phyloP scores from a whole-genome alignment of 1,140 invertebrate genomes.

The Drosophila mayri region DNA sequence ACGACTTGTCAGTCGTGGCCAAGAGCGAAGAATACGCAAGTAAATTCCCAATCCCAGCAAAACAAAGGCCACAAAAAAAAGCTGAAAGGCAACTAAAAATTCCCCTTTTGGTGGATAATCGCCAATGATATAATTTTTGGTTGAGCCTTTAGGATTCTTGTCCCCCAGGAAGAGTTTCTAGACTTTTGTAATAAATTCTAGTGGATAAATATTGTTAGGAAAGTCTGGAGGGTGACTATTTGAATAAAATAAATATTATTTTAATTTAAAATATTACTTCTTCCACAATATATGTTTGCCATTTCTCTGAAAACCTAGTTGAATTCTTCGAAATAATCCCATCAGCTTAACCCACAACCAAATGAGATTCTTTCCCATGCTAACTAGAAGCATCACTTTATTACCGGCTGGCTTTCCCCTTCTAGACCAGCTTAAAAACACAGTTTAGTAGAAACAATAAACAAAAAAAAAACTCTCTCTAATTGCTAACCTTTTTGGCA shows the following conservation, averaged over 20 bases:
- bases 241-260: too few relatives aligned
- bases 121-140: neutral
- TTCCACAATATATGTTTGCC: neutral
- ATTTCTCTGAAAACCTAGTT: neutral
- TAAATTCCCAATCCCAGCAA: conserved; percentile 44
- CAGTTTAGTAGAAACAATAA: conserved; percentile 5
- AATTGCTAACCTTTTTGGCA: conserved; percentile 44
- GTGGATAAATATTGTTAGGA: neutral
- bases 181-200: neutral
- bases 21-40: conserved; percentile 30
- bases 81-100: neutral
- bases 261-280: too few relatives aligned
- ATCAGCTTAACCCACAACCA: neutral
- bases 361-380: conserved; percentile 35
- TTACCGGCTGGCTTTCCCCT: conserved; percentile 12
- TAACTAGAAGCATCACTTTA: conserved; percentile 1
- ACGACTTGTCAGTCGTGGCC: conserved; percentile 52
- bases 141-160: conserved; percentile 6
- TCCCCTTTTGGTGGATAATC: conserved; percentile 37
- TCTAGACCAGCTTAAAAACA: conserved; percentile 13
- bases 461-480: conserved; percentile 26
- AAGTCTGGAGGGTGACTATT: neutral
- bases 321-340: conserved; percentile 8
- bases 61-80: conserved; percentile 31
- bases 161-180: neutral